Percentiles rank a stretch among this genome's conserved stretches.
Conservation (phyloP, 2,113 vertebrate species). For the Poecile atricapillus region DNA sequence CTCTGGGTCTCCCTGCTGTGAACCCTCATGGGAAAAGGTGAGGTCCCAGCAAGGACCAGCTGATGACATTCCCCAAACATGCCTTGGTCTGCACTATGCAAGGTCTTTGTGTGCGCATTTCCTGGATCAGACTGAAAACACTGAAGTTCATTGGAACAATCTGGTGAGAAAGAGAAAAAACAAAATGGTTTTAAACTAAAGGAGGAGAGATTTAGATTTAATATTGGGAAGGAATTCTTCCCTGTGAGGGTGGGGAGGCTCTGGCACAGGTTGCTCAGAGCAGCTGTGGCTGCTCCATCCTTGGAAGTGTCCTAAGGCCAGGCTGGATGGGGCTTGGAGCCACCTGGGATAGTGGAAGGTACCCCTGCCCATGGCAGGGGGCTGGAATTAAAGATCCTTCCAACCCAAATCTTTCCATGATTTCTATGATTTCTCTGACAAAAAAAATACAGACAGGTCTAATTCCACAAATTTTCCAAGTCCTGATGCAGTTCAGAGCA, state of each 20-base stretch:
- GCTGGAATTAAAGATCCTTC: neutral
- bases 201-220: neutral
- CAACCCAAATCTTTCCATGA: neutral
- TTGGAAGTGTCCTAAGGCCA: neutral
- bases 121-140: constrained; percentile 84
- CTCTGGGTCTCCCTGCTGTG: neutral
- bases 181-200: neutral
- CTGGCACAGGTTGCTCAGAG: neutral
- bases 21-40: neutral
- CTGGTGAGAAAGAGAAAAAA: constrained; percentile 66
- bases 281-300: neutral
- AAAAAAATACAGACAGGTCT: neutral
- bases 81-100: constrained; percentile 97
- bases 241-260: neutral
- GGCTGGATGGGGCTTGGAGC: rapidly evolving
- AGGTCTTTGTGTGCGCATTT: constrained; percentile 92
- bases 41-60: rapidly evolving
- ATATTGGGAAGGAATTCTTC: neutral
- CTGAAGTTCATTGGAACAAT: constrained; percentile 87
- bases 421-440: neutral
- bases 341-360: rapidly evolving
- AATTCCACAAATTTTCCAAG: neutral
- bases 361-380: neutral
- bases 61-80: rapidly evolving
- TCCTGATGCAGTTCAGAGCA: neutral